Evolutionary conservation across 2,888 invertebrate species (phyloP).

Genomic region (Amorpha juglandis): DNA sequence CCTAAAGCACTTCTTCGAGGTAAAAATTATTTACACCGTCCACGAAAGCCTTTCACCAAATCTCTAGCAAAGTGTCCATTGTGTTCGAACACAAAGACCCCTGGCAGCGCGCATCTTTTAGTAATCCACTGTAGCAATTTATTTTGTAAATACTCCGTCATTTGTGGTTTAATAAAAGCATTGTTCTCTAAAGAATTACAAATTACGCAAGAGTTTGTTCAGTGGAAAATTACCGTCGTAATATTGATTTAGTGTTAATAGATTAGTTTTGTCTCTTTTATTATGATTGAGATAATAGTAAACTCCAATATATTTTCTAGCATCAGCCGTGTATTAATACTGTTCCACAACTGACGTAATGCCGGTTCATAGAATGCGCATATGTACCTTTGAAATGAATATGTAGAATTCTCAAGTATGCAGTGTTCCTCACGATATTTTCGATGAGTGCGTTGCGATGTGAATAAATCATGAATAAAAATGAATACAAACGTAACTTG

Average conservation of each 20-base stretch:
- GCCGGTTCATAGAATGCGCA: no score
- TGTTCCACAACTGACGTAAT: no score
- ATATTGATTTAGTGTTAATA: constrained; percentile 4
- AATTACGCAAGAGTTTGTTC: constrained; percentile 13
- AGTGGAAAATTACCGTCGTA: constrained; percentile 3
- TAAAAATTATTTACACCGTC: constrained; percentile 54
- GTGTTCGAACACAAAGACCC: constrained; percentile 60
- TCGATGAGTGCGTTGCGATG: no score
- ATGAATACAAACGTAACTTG: no score
- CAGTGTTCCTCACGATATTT: no score
- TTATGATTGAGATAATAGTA: background rate
- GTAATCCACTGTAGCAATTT: constrained; percentile 53
- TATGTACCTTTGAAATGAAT: no score
- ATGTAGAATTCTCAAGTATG: no score
- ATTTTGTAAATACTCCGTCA: constrained; percentile 57
- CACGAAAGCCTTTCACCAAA: constrained; percentile 51
- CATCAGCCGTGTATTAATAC: no score
- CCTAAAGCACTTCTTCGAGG: constrained; percentile 43
- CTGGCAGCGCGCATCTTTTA: constrained; percentile 57
- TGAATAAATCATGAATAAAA: no score
- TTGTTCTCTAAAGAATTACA: constrained; percentile 25
- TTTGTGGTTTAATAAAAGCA: constrained; percentile 49
- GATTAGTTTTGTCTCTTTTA: background rate
- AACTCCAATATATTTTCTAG: no score
- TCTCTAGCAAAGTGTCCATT: constrained; percentile 60